Conservation (phyloP, 1,140 invertebrate species). For the Odontomachus brunneus region DNA sequence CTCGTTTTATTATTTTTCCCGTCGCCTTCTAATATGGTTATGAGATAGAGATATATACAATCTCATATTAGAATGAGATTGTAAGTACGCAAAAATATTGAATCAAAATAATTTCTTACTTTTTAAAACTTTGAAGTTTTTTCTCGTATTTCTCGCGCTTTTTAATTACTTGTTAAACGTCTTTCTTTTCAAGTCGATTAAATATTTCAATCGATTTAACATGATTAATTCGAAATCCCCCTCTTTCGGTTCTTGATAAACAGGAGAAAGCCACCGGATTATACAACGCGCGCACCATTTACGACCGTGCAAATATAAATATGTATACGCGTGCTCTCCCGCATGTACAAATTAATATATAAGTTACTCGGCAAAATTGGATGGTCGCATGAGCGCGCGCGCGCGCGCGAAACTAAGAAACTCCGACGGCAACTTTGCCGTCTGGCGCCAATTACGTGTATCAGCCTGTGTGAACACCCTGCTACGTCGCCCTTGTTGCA, state of each 20-base stretch:
- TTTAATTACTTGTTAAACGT: too few relatives aligned
- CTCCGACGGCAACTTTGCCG: constrained; percentile 39
- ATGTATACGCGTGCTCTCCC: background rate
- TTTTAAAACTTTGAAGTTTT: too few relatives aligned
- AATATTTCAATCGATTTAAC: too few relatives aligned
- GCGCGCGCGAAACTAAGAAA: constrained; percentile 36
- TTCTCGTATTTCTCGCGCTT: too few relatives aligned
- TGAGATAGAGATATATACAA: too few relatives aligned
- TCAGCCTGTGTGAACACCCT: constrained; percentile 48
- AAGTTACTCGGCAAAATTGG: constrained; percentile 38
- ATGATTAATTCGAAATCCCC: too few relatives aligned
- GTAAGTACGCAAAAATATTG: too few relatives aligned
- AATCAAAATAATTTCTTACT: too few relatives aligned
- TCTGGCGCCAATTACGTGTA: constrained; percentile 51
- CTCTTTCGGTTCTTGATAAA: background rate
- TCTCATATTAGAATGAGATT: too few relatives aligned
- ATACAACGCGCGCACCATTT: constrained; percentile 11
- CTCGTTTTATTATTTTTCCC: too few relatives aligned
- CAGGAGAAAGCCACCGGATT: background rate
- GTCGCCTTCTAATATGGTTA: too few relatives aligned
- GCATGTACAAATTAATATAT: constrained; percentile 43
- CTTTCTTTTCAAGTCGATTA: too few relatives aligned
- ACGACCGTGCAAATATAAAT: background rate
- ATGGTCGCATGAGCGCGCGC: background rate
- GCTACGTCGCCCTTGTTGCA: constrained; percentile 41